Evolutionary conservation across 2,888 invertebrate species (phyloP).

Genomic region (Lutraria lutraria): DNA sequence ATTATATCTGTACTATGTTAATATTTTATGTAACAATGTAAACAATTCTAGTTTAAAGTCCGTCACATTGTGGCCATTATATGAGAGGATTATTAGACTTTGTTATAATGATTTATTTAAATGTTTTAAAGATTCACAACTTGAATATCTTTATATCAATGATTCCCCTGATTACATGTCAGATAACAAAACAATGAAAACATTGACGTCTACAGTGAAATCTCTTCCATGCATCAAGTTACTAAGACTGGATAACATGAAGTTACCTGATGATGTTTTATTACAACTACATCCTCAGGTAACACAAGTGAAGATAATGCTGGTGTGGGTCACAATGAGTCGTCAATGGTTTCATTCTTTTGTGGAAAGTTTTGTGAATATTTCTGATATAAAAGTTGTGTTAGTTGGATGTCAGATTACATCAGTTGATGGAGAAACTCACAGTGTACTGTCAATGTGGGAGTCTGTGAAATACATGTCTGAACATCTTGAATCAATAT

Average conservation of each 20-base stretch:
- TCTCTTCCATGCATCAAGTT: too few species aligned
- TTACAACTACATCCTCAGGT: too few species aligned
- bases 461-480: neutral
- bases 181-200: neutral
- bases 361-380: neutral
- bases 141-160: neutral
- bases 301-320: neutral
- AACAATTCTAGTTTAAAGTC: neutral
- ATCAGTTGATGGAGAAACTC: neutral
- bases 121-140: neutral
- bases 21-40: neutral
- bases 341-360: neutral
- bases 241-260: too few species aligned
- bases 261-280: too few species aligned
- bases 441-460: neutral
- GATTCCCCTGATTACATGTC: too few species aligned
- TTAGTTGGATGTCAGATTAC: neutral
- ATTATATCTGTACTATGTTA: neutral
- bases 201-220: neutral
- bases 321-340: neutral
- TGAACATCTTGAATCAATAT: neutral
- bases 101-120: neutral
- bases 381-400: neutral
- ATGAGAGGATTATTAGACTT: neutral
- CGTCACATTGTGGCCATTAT: neutral